Base-by-base conservation (phyloP, 2,888 invertebrate species). In the Ormia ochracea region DNA sequence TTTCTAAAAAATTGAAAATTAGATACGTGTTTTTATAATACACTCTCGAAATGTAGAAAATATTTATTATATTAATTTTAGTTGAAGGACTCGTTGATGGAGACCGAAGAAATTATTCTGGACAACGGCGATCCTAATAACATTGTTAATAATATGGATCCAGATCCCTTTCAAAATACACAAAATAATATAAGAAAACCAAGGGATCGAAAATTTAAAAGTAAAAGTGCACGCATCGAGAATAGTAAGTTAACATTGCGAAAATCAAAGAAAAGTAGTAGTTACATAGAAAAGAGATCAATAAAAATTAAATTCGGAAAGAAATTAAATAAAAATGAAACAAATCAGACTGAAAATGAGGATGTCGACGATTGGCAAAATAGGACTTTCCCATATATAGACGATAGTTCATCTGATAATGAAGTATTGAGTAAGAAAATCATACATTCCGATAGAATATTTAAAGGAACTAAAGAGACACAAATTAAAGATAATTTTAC, bases 81-180 rank as follows among this genome's bases (percentile, higher is more conserved):
- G 82, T 45, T 78, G 10, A 81, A 81, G 6, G 82, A 85, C 26
- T 52, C 83, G 3, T 72, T 84, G 5, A 82, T 83, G 59, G 84
- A 85, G 54, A 83, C 85, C 0, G 85, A 84, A 63, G 82, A 83
- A 4, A 80, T 84, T 23, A 38, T 82, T 45, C 31, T 84, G 33
- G 76, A 82, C 4, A 7, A 61, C 1, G 19, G 73, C 19, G 50
- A 52, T 12, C 59, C 17, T 1, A 58, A 72, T 26, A 59, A 70
- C 1, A 75, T 66, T 33, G 33, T 59, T 3, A 66, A 65, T 45
- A 61, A 61, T 19, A 69, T 70, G 4, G 52, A 68, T 5, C 82
- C 86, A 0, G 87, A 87, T 81, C 88, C 88, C 17, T 81, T 82
- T 21, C 80, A 68, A 58, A 68, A 48, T 7, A 58, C 68, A 19